Base-by-base conservation (phyloP, 2,797 vertebrate genomes). In the Remorina albescens region DNA sequence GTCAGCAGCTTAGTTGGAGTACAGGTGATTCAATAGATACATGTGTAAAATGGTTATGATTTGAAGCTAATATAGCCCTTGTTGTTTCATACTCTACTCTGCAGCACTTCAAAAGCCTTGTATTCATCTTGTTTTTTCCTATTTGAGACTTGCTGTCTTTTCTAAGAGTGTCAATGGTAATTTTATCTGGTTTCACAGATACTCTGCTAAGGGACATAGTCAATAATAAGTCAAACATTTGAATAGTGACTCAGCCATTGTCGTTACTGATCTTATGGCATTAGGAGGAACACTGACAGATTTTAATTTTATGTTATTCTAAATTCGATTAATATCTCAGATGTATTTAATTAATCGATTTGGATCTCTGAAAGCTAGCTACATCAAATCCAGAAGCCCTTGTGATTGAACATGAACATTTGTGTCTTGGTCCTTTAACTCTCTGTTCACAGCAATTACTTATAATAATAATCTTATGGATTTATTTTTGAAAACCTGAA, bases 11-110 rank as follows among this genome's bases (percentile, higher is more conserved):
- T 67, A 69, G 23, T 62, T 26, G 18, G 18, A 74, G 36, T 21
- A 26, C 30, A 61, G 71, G 23, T 77, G 54, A 69, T 67, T 73
- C 68, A 65, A 16, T 19, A 6, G 32, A 15, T 72, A 51, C 36
- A 34, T 1, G 51, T 26, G 36, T 44, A 12, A 36, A 50, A 65
- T 25, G 18, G 34, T n/a, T 23, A 47, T 6, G 37, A 19, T 32
- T 30, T 42, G 62, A 67, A 80, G 54, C 61, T 30, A 16, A 39
- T 49, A 55, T 28, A 23, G 61, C 59, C 55, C 41, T 42, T 74
- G 19, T 51, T 54, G 26, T 50, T 57, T 67, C 37, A 32, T 46
- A 8, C 15, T 30, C 61, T 50, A 18, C 18, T 25, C 41, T 21
- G 15, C 8, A 44, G 39, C 3, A 0, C 23, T 60, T 63, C 56